Percentiles rank a stretch among this genome's conserved stretches.
These are phyloP conservation scores for Gonioctena quinquepunctata DNA, from an alignment of 1,140 invertebrate species.

Conservation along the genomic window DNA sequence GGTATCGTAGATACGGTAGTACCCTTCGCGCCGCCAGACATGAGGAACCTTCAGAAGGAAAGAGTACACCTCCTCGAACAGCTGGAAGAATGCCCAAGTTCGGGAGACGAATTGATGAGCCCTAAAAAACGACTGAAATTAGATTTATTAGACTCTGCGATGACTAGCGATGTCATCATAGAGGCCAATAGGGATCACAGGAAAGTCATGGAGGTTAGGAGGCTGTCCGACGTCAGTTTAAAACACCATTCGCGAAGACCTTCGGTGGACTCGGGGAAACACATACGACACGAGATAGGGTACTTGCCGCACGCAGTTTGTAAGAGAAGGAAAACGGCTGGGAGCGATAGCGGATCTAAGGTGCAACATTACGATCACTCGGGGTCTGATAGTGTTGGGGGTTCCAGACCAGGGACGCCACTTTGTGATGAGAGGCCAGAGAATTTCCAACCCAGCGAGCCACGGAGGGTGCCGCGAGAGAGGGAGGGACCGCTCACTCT, in stretches of 20 bases:
- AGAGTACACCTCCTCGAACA: conserved; percentile 71
- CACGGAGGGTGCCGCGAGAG: conserved; percentile 65
- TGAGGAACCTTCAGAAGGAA: conserved; percentile 72
- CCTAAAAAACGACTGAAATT: conserved; percentile 69
- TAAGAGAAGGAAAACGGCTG: conserved; percentile 55
- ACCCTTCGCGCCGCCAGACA: conserved; percentile 59
- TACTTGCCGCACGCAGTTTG: conserved; percentile 53
- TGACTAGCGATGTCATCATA: conserved; percentile 51
- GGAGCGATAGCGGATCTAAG: conserved; percentile 51
- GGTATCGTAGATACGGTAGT: conserved; percentile 24
- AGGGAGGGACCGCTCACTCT: conserved; percentile 74
- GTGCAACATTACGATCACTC: conserved; percentile 56
- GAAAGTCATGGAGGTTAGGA: conserved; percentile 60
- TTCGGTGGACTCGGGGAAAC: conserved; percentile 56
- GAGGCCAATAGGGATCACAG: conserved; percentile 57
- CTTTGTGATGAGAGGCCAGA: conserved; percentile 82
- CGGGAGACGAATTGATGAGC: conserved; percentile 69
- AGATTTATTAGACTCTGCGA: conserved; percentile 59
- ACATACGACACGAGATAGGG: conserved; percentile 41
- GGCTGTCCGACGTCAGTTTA: conserved; percentile 59
- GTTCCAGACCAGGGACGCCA: conserved; percentile 79
- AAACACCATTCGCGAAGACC: conserved; percentile 59
- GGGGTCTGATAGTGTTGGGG: conserved; percentile 61
- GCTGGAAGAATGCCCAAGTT: conserved; percentile 72
- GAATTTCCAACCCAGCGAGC: conserved; percentile 71